Percentiles rank a stretch among this genome's conserved stretches.
These are phyloP conservation scores for Heliconius sara DNA, from an alignment of 2,888 invertebrate species.

Conservation along the genomic window DNA sequence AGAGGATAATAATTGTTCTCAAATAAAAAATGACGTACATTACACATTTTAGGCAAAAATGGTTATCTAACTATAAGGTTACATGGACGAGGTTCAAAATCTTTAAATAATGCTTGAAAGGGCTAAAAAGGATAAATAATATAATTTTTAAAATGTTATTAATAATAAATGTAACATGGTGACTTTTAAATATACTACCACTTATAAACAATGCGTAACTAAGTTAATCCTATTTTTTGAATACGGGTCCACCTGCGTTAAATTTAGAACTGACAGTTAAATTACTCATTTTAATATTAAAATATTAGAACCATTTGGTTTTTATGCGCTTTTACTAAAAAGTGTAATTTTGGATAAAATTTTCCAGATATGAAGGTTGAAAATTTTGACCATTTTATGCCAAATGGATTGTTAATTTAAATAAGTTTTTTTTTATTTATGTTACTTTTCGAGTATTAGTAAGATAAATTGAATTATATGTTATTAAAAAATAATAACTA, in stretches of 20 bases:
- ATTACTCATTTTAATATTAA: constrained; percentile 32
- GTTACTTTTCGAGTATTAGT: no score
- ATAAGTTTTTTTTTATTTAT: no score
- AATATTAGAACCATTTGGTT: constrained; percentile 5
- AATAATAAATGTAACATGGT: not conserved
- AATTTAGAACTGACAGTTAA: constrained; percentile 36
- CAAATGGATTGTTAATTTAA: not conserved
- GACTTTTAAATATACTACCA: constrained; percentile 1
- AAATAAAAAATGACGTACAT: not conserved
- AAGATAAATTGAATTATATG: no score
- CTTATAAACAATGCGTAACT: not conserved
- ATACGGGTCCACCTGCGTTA: constrained; percentile 46
- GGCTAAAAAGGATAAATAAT: not conserved
- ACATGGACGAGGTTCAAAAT: not conserved
- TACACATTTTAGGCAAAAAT: not conserved
- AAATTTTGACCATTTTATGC: not conserved
- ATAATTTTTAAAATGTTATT: not conserved
- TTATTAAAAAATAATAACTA: no score
- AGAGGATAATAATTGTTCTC: not conserved
- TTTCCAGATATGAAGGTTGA: not conserved
- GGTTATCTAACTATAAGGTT: not conserved
- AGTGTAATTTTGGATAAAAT: not conserved
- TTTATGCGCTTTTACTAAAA: not conserved
- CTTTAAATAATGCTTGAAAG: not conserved
- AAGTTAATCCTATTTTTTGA: constrained; percentile 24